Evolutionary conservation across 2,888 invertebrate genomes (phyloP).

Genomic region (Phlogophora meticulosa): DNA sequence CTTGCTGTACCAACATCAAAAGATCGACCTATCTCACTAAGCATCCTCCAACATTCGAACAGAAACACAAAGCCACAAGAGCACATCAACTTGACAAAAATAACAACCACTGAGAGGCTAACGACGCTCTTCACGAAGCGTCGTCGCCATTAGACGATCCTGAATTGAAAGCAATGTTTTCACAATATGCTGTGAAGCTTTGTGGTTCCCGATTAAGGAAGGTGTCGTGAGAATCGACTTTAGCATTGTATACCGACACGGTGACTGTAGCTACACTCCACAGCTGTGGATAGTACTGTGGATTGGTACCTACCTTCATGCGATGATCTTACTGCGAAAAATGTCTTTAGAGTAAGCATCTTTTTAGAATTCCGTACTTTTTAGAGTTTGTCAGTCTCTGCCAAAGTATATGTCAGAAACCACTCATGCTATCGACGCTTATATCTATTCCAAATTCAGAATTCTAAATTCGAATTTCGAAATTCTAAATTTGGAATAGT

Average conservation of each 20-base stretch:
- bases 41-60: slow-evolving; percentile 8
- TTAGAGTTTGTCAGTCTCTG: too few relatives aligned
- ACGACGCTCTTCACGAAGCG: slow-evolving; percentile 52
- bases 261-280: slow-evolving; percentile 4
- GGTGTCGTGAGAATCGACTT: slow-evolving; percentile 43
- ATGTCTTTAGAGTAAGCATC: background rate
- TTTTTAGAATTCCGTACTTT: too few relatives aligned
- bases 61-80: slow-evolving; percentile 25
- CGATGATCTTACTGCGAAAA: background rate
- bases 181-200: slow-evolving; percentile 48
- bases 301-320: background rate
- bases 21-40: slow-evolving; percentile 1
- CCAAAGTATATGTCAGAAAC: too few relatives aligned
- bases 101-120: slow-evolving; percentile 53
- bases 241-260: slow-evolving; percentile 18
- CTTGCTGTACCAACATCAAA: background rate
- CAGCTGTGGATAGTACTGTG: slow-evolving; percentile 4
- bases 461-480: too few relatives aligned
- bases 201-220: slow-evolving; percentile 33
- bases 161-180: slow-evolving; percentile 45
- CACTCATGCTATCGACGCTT: too few relatives aligned
- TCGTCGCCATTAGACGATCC: slow-evolving; percentile 39
- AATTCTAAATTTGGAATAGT: too few relatives aligned
- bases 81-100: slow-evolving; percentile 44
- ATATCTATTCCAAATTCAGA: too few relatives aligned